Base-by-base conservation (phyloP, 2,113 vertebrate genomes). In the Natator depressus region DNA sequence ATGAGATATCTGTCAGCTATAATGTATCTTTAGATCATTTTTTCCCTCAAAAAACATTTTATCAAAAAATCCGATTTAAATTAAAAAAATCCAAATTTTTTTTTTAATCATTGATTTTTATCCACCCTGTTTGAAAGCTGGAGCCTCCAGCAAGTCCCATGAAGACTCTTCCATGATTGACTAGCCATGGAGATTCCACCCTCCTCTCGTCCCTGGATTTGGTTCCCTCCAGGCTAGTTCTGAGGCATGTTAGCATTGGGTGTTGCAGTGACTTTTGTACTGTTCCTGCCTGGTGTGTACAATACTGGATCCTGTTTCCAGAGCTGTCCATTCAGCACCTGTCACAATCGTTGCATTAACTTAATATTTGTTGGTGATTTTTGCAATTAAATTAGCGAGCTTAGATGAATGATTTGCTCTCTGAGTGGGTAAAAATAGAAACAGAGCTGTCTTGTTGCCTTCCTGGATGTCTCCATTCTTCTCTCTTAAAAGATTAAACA, bases 371-470 rank as follows among this genome's bases (percentile, higher is more conserved):
- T 80, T 82, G 11, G 59, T 72, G 92, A 42, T 69, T 53, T 80
- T 80, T 85, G 93, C 14, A 57, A 90, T 92, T 31, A 76, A 10
- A 57, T 2, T 72, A 79, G 50, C 19, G 6, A 83, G 4, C 57
- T 76, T 17, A 51, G 89, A 85, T 62, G 93, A 81, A 22, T 19
- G 84, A 83, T 76, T 3, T 3, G 75, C 79, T 24, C 89, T 83
- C 57, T 57, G 95, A 89, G 80, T 92, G 96, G 94, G 91, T 88
- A 91, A 91, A n/a, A 83, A 79, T 10, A n/a, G 90, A 88, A 95
- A 97, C 96, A 98, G 96, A 96, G 92, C 88, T 80, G 94, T 95
- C 94, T 97, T 97, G 96, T 97, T 97, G 94, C 86, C 91, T 82
- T 27, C 53, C 2, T 85, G 90, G 93, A 51, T 94, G 69, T 94